Evolutionary conservation across 2,113 vertebrate genomes (phyloP).

Genomic region (Cariama cristata): DNA sequence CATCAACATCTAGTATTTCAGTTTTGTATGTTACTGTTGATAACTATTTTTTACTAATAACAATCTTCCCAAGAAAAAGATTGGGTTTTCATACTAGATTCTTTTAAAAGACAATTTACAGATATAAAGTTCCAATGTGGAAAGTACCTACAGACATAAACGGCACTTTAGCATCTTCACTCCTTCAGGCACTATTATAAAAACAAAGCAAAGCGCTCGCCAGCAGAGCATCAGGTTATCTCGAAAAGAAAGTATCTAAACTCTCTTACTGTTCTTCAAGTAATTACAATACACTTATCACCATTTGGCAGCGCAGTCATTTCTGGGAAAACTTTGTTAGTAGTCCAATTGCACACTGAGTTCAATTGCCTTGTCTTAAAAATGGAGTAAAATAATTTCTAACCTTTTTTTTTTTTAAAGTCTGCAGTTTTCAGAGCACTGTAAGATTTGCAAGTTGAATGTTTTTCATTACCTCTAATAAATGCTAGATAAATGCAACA

Average conservation of each 20-base stretch:
- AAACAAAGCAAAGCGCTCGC: neutral
- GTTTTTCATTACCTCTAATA: neutral
- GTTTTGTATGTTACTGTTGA: too few relatives aligned
- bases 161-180: neutral
- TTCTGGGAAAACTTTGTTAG: neutral
- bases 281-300: neutral
- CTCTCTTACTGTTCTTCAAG: neutral
- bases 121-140: neutral
- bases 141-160: neutral
- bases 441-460: neutral
- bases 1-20: neutral
- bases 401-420: neutral
- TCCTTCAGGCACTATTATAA: neutral
- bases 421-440: neutral
- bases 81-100: neutral
- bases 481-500: neutral
- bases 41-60: neutral
- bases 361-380: neutral
- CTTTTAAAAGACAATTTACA: neutral
- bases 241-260: neutral
- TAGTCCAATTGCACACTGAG: neutral
- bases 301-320: neutral
- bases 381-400: neutral
- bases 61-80: neutral
- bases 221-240: neutral